Percentiles rank a stretch among this genome's conserved stretches.
These are phyloP conservation scores for Aporophyla lueneburgensis DNA, from an alignment of 2,888 invertebrate genomes.

Conservation along the genomic window DNA sequence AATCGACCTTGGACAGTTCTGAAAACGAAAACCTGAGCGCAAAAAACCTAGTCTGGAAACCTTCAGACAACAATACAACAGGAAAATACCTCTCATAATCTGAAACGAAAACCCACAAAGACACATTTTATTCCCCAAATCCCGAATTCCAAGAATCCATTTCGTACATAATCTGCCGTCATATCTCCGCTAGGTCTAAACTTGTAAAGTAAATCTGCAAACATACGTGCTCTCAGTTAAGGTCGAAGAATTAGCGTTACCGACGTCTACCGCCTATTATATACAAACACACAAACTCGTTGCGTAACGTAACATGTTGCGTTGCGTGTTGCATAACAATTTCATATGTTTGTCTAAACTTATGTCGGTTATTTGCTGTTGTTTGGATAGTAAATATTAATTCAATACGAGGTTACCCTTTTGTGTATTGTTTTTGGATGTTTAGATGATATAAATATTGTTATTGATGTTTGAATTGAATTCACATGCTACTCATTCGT, in stretches of 20 bases:
- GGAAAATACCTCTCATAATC: conserved; percentile 26
- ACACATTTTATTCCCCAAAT: conserved; percentile 48
- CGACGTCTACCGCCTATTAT: conserved; percentile 36
- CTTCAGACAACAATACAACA: conserved; percentile 8
- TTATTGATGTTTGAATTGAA: conserved; percentile 23
- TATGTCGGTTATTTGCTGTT: conserved; percentile 48
- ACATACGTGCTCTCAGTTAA: conserved; percentile 65
- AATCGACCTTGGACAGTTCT: too few species aligned
- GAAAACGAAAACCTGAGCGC: too few species aligned
- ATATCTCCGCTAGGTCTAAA: conserved; percentile 63
- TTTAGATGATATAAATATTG: conserved; percentile 20
- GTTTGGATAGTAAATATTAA: conserved; percentile 50
- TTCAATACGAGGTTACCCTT: conserved; percentile 38
- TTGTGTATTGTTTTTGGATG: conserved; percentile 20
- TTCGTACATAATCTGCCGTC: conserved; percentile 52
- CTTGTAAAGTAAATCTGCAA: conserved; percentile 64
- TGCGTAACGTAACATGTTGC: conserved; percentile 46
- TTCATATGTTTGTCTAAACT: conserved; percentile 30
- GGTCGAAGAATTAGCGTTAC: conserved; percentile 64
- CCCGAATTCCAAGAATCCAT: conserved; percentile 52
- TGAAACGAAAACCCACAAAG: conserved; percentile 44
- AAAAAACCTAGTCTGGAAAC: background rate
- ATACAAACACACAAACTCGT: conserved; percentile 39
- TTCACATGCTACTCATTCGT: background rate
- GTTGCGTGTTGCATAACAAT: conserved; percentile 56